Evolutionary conservation across 2,797 vertebrate genomes (phyloP).

Genomic region (Petrocephalus sullivani): DNA sequence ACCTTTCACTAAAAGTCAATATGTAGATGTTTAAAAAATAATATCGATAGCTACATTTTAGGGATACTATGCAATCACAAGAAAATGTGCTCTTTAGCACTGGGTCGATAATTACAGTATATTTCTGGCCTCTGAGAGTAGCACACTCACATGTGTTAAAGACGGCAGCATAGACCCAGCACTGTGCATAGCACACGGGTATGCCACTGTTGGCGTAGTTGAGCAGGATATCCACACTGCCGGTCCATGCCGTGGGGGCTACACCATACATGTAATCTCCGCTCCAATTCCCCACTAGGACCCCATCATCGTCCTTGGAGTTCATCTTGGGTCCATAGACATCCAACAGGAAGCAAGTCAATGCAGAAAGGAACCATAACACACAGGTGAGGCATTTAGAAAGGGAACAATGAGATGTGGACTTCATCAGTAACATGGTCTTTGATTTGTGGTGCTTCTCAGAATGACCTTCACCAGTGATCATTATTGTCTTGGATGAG

Average conservation of each 20-base stretch:
- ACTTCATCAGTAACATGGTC: not conserved
- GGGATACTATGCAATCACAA: not conserved
- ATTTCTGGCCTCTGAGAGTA: not conserved
- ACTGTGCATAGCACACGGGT: conserved; percentile 83
- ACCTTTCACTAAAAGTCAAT: not conserved
- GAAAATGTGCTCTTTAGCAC: not conserved
- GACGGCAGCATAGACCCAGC: conserved; percentile 94
- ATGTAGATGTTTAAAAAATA: not conserved
- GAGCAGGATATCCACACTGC: conserved; percentile 87
- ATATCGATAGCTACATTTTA: not conserved
- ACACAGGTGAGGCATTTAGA: not conserved
- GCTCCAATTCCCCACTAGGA: conserved; percentile 84
- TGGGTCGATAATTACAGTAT: not conserved
- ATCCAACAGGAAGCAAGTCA: not conserved
- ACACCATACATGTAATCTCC: conserved; percentile 79
- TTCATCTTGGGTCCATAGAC: conserved; percentile 67
- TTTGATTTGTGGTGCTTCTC: not conserved
- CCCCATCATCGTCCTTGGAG: conserved; percentile 80
- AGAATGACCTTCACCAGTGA: not conserved
- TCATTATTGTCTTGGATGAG: not conserved
- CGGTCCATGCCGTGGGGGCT: conserved; percentile 89
- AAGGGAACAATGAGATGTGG: not conserved
- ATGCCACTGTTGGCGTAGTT: conserved; percentile 62
- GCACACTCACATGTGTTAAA: conserved; percentile 85
- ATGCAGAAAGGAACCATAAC: not conserved